These are phyloP conservation scores for Pollachius pollachius DNA, from an alignment of 2,113 vertebrate species.

Conservation along the genomic window DNA sequence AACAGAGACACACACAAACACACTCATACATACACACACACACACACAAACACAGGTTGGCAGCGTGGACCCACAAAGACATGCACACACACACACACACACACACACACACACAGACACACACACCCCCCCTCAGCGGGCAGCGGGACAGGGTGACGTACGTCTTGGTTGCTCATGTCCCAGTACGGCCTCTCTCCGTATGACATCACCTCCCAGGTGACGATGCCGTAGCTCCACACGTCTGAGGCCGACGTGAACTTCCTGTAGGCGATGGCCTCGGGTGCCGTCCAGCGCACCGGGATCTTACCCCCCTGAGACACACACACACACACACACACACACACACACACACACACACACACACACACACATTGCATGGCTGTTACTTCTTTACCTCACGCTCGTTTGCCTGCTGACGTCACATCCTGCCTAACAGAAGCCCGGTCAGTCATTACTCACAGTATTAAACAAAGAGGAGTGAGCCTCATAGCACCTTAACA, in stretches of 20 bases:
- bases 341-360: not conserved
- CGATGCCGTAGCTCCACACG: slow-evolving; percentile 79
- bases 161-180: slow-evolving; percentile 82
- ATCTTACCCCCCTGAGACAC: slow-evolving; percentile 74
- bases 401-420: no score
- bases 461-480: not conserved
- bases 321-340: not conserved
- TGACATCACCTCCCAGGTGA: slow-evolving; percentile 81
- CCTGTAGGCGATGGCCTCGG: slow-evolving; percentile 77
- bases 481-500: not conserved
- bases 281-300: slow-evolving; percentile 77
- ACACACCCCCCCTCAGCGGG: no score
- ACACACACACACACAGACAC: slow-evolving; percentile 33
- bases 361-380: not conserved
- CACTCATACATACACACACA: no score
- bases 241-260: slow-evolving; percentile 79
- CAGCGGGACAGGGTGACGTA: slow-evolving; percentile 49
- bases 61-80: no score
- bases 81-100: slow-evolving; percentile 7
- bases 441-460: not conserved
- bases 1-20: no score
- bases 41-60: no score
- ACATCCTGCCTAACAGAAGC: no score
- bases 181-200: slow-evolving; percentile 79
- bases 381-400: no score